These are phyloP conservation scores for Apantesis nais DNA, from an alignment of 2,888 invertebrate genomes.

Conservation along the genomic window DNA sequence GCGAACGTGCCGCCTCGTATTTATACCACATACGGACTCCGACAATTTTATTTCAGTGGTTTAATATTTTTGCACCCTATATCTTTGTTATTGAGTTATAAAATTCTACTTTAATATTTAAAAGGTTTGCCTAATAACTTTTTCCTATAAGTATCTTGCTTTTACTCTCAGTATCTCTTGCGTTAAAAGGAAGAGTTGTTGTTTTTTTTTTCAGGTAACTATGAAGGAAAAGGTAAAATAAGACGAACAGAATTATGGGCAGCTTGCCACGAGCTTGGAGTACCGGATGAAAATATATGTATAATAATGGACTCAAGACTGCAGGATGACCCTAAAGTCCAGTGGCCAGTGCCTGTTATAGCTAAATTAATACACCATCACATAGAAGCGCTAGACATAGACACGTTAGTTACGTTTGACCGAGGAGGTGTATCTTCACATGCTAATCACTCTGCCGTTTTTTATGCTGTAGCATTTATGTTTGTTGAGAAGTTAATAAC, in stretches of 20 bases:
- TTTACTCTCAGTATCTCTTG: not conserved
- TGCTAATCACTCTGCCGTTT: constrained; percentile 95
- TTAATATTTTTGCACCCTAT: constrained; percentile 19
- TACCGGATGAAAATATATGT: constrained; percentile 91
- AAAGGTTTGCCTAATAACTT: constrained; percentile 4
- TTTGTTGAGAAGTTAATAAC: constrained; percentile 91
- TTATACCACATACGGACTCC: constrained; percentile 17
- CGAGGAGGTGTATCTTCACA: constrained; percentile 96
- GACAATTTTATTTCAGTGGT: constrained; percentile 18
- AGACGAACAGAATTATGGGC: constrained; percentile 93
- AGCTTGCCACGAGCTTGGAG: constrained; percentile 92
- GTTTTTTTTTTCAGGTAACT: constrained; percentile 88
- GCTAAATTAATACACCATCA: constrained; percentile 82
- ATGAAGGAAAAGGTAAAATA: constrained; percentile 85
- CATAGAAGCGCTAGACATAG: constrained; percentile 90
- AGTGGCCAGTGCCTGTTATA: constrained; percentile 88
- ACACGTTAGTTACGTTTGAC: constrained; percentile 97
- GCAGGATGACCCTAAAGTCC: constrained; percentile 90
- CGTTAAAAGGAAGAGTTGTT: no score
- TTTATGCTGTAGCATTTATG: constrained; percentile 92
- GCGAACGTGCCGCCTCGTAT: constrained; percentile 17
- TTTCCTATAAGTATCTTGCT: not conserved
- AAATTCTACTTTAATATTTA: constrained; percentile 10
- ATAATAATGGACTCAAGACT: constrained; percentile 89
- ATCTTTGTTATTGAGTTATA: constrained; percentile 12